Evolutionary conservation across 2,113 vertebrate species (phyloP).

Genomic region (Phocoena sinus): DNA sequence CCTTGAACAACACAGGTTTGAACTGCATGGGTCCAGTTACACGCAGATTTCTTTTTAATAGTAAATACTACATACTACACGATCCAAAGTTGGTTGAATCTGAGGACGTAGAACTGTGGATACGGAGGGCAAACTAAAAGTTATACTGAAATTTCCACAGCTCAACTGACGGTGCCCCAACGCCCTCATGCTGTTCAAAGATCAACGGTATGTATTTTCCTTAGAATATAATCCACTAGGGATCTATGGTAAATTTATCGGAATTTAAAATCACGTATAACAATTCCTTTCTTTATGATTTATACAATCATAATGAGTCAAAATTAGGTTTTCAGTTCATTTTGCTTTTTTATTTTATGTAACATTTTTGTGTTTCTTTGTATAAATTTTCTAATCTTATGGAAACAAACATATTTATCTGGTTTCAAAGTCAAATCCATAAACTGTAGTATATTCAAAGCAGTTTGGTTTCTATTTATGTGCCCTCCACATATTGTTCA

Average conservation of each 20-base stretch:
- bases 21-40: background rate
- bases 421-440: background rate
- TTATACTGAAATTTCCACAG: background rate
- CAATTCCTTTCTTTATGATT: background rate
- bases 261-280: background rate
- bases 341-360: background rate
- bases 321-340: background rate
- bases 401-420: background rate
- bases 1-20: background rate
- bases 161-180: background rate
- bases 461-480: background rate
- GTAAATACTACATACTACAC: background rate
- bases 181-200: background rate
- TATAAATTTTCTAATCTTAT: background rate
- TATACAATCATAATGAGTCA: background rate
- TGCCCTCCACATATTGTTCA: background rate
- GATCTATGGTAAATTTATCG: background rate
- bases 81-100: background rate
- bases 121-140: background rate
- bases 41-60: background rate
- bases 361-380: background rate
- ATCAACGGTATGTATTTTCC: background rate
- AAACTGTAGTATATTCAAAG: background rate
- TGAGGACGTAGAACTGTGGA: background rate
- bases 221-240: background rate